These are phyloP conservation scores for Cyanoderma ruficeps DNA, from an alignment of 2,113 vertebrate genomes.

Conservation along the genomic window DNA sequence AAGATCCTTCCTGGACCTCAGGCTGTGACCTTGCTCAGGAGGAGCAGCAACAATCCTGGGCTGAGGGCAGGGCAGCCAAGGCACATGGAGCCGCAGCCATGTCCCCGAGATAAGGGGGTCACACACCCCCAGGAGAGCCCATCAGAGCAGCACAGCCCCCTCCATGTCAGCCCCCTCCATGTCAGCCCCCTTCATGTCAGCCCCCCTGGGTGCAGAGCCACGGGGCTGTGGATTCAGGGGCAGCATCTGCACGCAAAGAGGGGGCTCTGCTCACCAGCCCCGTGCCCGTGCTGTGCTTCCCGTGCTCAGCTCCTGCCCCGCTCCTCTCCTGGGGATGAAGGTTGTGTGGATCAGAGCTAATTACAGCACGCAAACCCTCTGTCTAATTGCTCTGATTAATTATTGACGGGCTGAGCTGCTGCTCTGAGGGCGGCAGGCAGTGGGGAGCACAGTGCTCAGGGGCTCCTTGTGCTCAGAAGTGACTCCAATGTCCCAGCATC, in stretches of 20 bases:
- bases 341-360: constrained; percentile 71
- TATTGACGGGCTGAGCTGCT: constrained; percentile 74
- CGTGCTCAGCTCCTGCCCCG: neutral
- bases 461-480: neutral
- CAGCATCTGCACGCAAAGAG: neutral
- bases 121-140: neutral
- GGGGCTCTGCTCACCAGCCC: neutral
- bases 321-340: neutral
- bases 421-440: constrained; percentile 48
- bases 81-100: rapidly evolving
- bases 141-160: rapidly evolving
- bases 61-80: neutral
- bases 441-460: neutral
- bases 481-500: neutral
- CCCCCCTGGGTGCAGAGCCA: rapidly evolving
- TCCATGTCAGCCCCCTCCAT: too few relatives aligned
- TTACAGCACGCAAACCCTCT: constrained; percentile 75
- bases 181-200: neutral
- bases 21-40: neutral
- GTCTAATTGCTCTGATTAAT: constrained; percentile 85
- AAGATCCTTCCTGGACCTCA: rapidly evolving
- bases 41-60: neutral
- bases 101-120: neutral
- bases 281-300: neutral
- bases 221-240: neutral